A percentile compares a stretch with the other conserved stretches of the same genome.
Evolutionary conservation across 2,797 vertebrate species (phyloP).

Genomic region (Lemur catta): DNA sequence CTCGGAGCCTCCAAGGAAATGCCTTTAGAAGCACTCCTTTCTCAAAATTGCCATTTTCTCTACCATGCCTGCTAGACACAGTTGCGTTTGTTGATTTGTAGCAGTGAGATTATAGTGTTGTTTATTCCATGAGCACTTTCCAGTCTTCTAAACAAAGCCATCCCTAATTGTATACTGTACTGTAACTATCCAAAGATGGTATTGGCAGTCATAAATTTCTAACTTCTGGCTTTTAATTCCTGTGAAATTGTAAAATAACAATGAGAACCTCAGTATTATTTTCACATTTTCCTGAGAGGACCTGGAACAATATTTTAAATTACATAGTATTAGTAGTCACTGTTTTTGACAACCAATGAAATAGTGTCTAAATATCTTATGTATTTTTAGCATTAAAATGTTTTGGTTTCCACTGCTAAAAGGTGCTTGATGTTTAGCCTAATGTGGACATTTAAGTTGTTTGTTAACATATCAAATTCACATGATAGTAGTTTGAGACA

Average conservation of each 20-base stretch:
- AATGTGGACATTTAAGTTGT: background rate
- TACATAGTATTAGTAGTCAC: constrained; percentile 48
- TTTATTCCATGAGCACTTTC: constrained; percentile 53
- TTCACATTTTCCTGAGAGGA: constrained; percentile 73
- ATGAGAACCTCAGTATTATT: constrained; percentile 58
- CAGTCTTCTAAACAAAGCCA: constrained; percentile 67
- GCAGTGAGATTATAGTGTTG: constrained; percentile 8
- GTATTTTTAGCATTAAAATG: constrained; percentile 52
- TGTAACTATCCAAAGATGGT: constrained; percentile 62
- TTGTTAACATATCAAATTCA: background rate
- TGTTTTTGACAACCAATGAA: constrained; percentile 47
- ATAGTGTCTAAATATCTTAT: constrained; percentile 39
- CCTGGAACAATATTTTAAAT: constrained; percentile 66
- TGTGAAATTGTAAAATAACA: constrained; percentile 69
- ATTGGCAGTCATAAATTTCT: constrained; percentile 45
- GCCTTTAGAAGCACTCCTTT: constrained; percentile 76
- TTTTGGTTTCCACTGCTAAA: constrained; percentile 64
- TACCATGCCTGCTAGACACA: constrained; percentile 45
- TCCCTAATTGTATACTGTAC: constrained; percentile 35
- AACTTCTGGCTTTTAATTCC: constrained; percentile 60
- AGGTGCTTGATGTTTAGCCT: constrained; percentile 28
- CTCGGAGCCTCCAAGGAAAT: constrained; percentile 68
- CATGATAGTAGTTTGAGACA: background rate
- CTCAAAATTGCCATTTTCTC: constrained; percentile 77
- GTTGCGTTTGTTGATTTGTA: constrained; percentile 59